These are phyloP conservation scores for Parochlus steinenii DNA, from an alignment of 2,888 invertebrate species.

Conservation along the genomic window DNA sequence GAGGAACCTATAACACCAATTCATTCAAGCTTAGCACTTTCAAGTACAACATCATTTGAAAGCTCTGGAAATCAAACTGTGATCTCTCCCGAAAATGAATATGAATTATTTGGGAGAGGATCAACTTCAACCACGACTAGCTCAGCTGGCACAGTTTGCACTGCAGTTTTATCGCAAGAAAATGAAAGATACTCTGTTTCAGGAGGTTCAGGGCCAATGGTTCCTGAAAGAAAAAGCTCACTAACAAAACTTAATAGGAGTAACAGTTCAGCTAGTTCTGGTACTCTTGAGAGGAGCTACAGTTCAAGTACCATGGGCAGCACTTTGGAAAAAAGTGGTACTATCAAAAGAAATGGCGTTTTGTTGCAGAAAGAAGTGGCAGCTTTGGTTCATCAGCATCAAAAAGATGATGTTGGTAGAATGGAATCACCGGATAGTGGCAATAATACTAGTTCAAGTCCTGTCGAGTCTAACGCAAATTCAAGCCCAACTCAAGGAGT, in stretches of 20 bases:
- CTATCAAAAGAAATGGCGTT: slow-evolving; percentile 29
- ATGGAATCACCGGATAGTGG: slow-evolving; percentile 68
- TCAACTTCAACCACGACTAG: slow-evolving; percentile 83
- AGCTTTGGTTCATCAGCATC: slow-evolving; percentile 35
- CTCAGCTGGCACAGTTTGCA: slow-evolving; percentile 79
- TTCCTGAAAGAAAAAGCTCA: slow-evolving; percentile 70
- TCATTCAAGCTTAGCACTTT: slow-evolving; percentile 49
- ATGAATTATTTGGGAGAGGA: slow-evolving; percentile 80
- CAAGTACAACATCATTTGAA: slow-evolving; percentile 44
- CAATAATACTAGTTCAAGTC: slow-evolving; percentile 64
- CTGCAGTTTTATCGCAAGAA: slow-evolving; percentile 50
- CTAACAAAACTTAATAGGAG: slow-evolving; percentile 41
- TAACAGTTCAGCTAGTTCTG: slow-evolving; percentile 35
- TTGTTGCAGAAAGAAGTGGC: slow-evolving; percentile 36
- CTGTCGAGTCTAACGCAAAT: slow-evolving; percentile 49
- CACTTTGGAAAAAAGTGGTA: slow-evolving; percentile 30
- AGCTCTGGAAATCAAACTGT: slow-evolving; percentile 53
- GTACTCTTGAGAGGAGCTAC: slow-evolving; percentile 40
- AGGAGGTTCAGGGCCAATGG: slow-evolving; percentile 49
- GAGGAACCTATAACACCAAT: slow-evolving; percentile 56
- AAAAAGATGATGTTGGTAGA: slow-evolving; percentile 34
- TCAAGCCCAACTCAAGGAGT: slow-evolving; percentile 52
- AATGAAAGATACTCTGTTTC: slow-evolving; percentile 41
- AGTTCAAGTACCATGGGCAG: slow-evolving; percentile 30
- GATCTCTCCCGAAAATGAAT: slow-evolving; percentile 67